Evolutionary conservation across 2,888 invertebrate species (phyloP).

Genomic region (Cartodere bifasciata): DNA sequence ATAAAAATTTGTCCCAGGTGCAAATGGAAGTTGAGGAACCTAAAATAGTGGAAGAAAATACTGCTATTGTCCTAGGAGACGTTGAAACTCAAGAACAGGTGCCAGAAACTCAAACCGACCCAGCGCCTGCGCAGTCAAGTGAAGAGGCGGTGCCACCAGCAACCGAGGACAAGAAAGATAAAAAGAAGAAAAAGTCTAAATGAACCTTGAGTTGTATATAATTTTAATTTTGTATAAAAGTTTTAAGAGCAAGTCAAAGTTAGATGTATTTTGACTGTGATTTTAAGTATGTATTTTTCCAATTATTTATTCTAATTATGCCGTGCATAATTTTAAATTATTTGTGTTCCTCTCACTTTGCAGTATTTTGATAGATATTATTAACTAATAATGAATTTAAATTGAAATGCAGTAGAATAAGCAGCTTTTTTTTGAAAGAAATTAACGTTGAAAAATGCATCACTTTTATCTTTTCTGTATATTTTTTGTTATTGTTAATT

Average conservation of each 20-base stretch:
- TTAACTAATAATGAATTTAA: too few species aligned
- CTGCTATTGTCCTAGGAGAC: too few species aligned
- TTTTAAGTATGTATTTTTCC: slow-evolving; percentile 18
- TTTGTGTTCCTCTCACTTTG: too few species aligned
- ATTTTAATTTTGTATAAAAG: slow-evolving; percentile 8
- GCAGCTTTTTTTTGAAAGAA: too few species aligned
- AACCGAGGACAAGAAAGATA: background rate
- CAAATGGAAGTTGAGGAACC: slow-evolving; percentile 9
- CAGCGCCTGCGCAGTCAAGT: background rate
- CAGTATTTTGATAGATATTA: too few species aligned
- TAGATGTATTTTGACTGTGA: slow-evolving; percentile 22
- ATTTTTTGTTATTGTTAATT: background rate
- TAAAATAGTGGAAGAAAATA: slow-evolving; percentile 4
- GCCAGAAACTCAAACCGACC: slow-evolving; percentile 1
- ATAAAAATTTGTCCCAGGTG: slow-evolving; percentile 10
- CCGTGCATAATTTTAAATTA: slow-evolving; percentile 18
- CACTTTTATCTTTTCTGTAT: too few species aligned
- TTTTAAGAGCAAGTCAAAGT: slow-evolving; percentile 10
- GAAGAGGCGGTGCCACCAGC: slow-evolving; percentile 1
- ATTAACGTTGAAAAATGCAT: too few species aligned
- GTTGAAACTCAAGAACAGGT: background rate
- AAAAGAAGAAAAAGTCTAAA: background rate
- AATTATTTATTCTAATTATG: slow-evolving; percentile 18
- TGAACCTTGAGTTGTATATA: slow-evolving; percentile 7
- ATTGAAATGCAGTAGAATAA: too few species aligned